A percentile compares a stretch with the other conserved stretches of the same genome.
phyloP scores from a whole-genome alignment of 1,140 invertebrate genomes.

The Drosophila burlai region DNA sequence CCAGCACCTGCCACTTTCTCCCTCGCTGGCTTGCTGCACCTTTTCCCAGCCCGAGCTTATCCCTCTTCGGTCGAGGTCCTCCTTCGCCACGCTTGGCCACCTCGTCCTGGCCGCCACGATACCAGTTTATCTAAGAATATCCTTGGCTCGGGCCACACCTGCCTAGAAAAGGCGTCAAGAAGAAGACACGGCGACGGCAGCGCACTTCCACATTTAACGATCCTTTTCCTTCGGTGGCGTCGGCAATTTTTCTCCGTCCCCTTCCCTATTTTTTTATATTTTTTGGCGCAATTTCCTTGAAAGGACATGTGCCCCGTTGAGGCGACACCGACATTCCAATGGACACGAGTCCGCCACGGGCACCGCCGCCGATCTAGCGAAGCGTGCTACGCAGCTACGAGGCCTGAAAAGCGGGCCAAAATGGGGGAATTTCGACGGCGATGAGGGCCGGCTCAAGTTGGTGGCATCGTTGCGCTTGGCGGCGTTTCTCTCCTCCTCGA shows the following conservation, averaged over 20 bases:
- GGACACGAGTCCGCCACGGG: constrained; percentile 70
- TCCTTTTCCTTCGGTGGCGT: constrained; percentile 42
- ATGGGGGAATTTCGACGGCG: constrained; percentile 61
- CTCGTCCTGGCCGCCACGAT: constrained; percentile 68
- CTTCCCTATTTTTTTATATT: constrained; percentile 8
- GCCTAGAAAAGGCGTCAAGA: constrained; percentile 69
- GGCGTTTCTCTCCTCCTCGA: constrained; percentile 8
- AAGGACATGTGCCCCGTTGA: constrained; percentile 69
- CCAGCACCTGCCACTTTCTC: constrained; percentile 49
- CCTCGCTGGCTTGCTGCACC: constrained; percentile 29
- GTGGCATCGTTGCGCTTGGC: constrained; percentile 65
- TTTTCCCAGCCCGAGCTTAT: constrained; percentile 33
- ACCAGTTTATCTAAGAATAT: constrained; percentile 66
- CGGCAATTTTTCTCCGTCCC: constrained; percentile 31
- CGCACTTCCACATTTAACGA: constrained; percentile 71
- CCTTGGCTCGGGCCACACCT: constrained; percentile 66
- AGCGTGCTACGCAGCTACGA: constrained; percentile 44
- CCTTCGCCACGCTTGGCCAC: constrained; percentile 62
- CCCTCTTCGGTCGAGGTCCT: constrained; percentile 12
- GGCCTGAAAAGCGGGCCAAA: constrained; percentile 54
- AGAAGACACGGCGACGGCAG: constrained; percentile 68
- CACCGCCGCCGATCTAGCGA: constrained; percentile 38
- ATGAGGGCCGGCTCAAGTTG: constrained; percentile 66
- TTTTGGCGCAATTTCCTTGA: constrained; percentile 76
- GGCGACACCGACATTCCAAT: constrained; percentile 61